Conservation (phyloP, 1,140 invertebrate genomes). For the Brachionus rubens region DNA sequence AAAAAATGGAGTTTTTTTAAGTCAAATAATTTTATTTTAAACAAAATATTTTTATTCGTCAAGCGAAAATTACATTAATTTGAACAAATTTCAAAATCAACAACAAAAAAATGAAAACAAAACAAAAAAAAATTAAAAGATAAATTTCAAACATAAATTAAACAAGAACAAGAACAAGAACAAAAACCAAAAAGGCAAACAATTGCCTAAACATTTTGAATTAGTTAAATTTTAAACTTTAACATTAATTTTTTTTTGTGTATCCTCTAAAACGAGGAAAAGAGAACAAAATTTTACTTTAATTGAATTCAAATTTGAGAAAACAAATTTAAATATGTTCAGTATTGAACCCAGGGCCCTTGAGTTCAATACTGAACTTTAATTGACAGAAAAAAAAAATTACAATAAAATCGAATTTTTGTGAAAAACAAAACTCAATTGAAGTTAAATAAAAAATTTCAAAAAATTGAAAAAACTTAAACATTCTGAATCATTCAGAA, state of each 20-base stretch:
- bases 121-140: too few species aligned
- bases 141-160: too few species aligned
- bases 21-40: too few species aligned
- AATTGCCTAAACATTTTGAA: background rate
- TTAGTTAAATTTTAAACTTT: background rate
- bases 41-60: too few species aligned
- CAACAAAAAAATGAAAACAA: too few species aligned
- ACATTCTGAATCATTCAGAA: background rate
- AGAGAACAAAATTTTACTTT: background rate
- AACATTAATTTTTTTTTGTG: background rate
- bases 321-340: background rate
- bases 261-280: slow-evolving; percentile 24
- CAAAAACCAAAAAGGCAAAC: background rate
- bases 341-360: slow-evolving; percentile 1
- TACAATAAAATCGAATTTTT: slow-evolving; percentile 36
- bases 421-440: slow-evolving; percentile 8
- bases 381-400: background rate
- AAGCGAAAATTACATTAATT: too few species aligned
- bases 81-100: too few species aligned
- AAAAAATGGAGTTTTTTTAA: too few species aligned
- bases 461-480: background rate
- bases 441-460: too few species aligned
- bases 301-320: background rate
- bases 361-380: background rate
- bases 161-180: too few species aligned